A percentile compares a stretch with the other conserved stretches of the same genome.
Evolutionary conservation across 2,888 invertebrate species (phyloP).

Genomic region (Andrena flavipes): DNA sequence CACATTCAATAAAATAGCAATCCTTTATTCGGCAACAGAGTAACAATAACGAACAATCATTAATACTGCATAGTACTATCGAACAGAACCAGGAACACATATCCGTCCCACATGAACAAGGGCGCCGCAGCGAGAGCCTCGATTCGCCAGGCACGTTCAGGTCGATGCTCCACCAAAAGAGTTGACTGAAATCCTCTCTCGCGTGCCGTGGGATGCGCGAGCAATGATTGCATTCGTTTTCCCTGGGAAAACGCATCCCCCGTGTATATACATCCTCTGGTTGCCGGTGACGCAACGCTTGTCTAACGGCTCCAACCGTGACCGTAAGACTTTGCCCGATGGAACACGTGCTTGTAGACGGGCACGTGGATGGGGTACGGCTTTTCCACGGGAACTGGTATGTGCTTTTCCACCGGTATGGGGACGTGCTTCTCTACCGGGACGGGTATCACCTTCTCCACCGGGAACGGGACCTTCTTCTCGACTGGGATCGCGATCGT

Average conservation of each 20-base stretch:
- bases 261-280: not conserved
- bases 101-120: not conserved
- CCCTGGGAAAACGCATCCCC: not conserved
- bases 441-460: slow-evolving; percentile 88
- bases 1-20: slow-evolving; percentile 21
- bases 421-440: slow-evolving; percentile 89
- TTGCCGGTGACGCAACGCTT: not conserved
- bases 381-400: slow-evolving; percentile 89
- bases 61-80: slow-evolving; percentile 36
- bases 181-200: not conserved
- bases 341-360: slow-evolving; percentile 89
- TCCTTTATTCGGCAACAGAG: slow-evolving; percentile 65
- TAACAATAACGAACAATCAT: slow-evolving; percentile 50
- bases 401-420: slow-evolving; percentile 89
- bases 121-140: not conserved
- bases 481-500: slow-evolving; percentile 89
- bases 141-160: not conserved
- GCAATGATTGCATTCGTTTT: not conserved
- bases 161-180: not conserved
- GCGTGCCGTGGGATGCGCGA: not conserved
- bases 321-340: slow-evolving; percentile 86
- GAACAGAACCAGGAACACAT: not conserved
- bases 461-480: slow-evolving; percentile 90
- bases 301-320: slow-evolving; percentile 57
- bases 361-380: slow-evolving; percentile 90